Base-by-base conservation (phyloP, 1,140 invertebrate species). In the Drosophila carrolli region DNA sequence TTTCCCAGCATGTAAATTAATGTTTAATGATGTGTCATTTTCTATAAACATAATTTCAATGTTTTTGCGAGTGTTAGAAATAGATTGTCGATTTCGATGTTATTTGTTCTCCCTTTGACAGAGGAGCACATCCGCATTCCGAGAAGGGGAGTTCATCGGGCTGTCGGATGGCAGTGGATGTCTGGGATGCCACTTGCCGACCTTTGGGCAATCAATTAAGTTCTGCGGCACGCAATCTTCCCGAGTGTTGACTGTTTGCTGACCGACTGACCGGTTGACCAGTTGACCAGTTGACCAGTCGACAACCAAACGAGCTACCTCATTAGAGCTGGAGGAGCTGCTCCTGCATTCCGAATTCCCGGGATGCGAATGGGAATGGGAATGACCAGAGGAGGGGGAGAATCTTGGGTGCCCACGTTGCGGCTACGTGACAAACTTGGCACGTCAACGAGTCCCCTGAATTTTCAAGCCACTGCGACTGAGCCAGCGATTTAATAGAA, bases 391-490 rank as follows among this genome's bases (percentile, higher is more conserved):
- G 29, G 19, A 19, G 16, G 9, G 14, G 37, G 10, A 10, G 27
- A 43, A 19, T 51, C 44, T 44, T 40, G 38, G 50, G 48, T 19
- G 48, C 27, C 60, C 81, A 84, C 81, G 81, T 84, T 80, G 63
- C 55, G 32, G 59, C 66, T 84, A 84, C 81, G 81, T 84, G 81
- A 84, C 74, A 84, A 85, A 84, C 80, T 75, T 70, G 77, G 38
- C 70, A 67, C 60, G 44, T 59, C 58, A 74, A 50, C 55, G 47
- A 55, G 67, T 57, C 32, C 35, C 41, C 27, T 29, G 29, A 51
- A 65, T 65, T 65, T 75, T 65, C 29, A 55, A 73, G 76, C 76
- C 68, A 63, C 65, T 79, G 75, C 41, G 44, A 46, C 48, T 57
- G 19, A 43, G 61, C 48, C 44, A 37, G 54, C 63, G 72, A 85